Base-by-base conservation (phyloP, 2,113 vertebrate genomes). In the Proterorhinus semilunaris region DNA sequence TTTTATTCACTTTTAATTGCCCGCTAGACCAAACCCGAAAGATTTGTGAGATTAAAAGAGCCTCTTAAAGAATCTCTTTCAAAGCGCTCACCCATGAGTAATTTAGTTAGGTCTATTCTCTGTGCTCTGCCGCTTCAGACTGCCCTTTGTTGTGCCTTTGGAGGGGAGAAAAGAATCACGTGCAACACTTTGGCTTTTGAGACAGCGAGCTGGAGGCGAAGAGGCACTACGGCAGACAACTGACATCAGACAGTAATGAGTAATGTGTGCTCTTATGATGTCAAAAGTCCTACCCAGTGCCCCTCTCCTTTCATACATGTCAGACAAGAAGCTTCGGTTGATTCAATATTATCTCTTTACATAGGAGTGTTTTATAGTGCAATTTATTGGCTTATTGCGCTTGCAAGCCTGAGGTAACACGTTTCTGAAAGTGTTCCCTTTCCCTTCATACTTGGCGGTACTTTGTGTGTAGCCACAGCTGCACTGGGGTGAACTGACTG, bases 1-100 rank as follows among this genome's bases (percentile, higher is more conserved):
- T 79, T 76, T 68, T 49, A 72, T 66, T 79, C 51, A 73, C 69
- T 69, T 71, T 83, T 82, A 80, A 80, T 79, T 79, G 78, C 71
- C 50, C 10, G 44, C 53, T 65, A 53, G 45, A 76, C 21, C 74
- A 12, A 71, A 84, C 68, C 68, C 27, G 27, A 36, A 8, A 54
- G 65, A 54, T 57, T 13, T 46, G 7, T 3, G 54, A 79, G 74
- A 80, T 80, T 75, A 78, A 81, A 81, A 65, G 73, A 57, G 69
- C 72, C 43, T 76, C 78, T 74, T 69, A 17, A 73, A 73, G 73
- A 76, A 74, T 72, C 43, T 55, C 81, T 58, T 75, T 78, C 69
- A 78, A 80, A 76, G 54, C 0, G 0, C 15, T 74, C 72, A 74
- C 69, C 71, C 66, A 55, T 66, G 51, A 79, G 68, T 79, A 75